Conservation (phyloP, 2,797 vertebrate species). For the Cyprinodon diabolis region DNA sequence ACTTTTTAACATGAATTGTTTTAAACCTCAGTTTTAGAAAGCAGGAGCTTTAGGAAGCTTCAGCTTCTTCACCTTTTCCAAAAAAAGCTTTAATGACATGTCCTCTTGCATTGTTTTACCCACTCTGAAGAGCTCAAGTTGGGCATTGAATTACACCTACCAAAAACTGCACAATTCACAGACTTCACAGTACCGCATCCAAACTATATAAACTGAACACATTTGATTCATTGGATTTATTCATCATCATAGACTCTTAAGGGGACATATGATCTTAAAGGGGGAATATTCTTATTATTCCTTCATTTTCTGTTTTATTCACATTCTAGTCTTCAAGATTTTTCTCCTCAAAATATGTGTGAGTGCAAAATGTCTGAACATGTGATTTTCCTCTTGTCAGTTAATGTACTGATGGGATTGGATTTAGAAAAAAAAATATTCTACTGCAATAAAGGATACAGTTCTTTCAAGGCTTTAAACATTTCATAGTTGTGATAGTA, state of each 20-base stretch:
- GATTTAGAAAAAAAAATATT: not conserved
- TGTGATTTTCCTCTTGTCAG: not conserved
- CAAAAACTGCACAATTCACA: too few relatives aligned
- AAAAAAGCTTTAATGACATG: not conserved
- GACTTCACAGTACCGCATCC: too few relatives aligned
- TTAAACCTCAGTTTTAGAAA: not conserved
- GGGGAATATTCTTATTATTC: not conserved
- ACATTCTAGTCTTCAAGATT: not conserved
- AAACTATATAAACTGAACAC: too few relatives aligned
- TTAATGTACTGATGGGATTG: not conserved
- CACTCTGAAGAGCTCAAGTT: too few relatives aligned
- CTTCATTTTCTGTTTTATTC: not conserved
- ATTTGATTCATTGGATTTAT: too few relatives aligned
- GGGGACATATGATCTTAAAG: not conserved
- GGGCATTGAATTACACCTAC: too few relatives aligned
- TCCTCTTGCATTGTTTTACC: not conserved
- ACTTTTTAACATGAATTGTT: not conserved
- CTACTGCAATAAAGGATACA: not conserved
- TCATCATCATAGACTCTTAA: not conserved
- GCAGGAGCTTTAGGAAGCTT: not conserved
- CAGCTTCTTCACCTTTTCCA: not conserved
- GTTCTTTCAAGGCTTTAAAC: not conserved
- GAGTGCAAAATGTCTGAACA: not conserved
- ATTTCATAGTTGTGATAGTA: not conserved
- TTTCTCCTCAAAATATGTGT: not conserved